Evolutionary conservation across 2,797 vertebrate species (phyloP), one percentile per base, ranked within the genome.

Genomic region (Babyrousa celebensis): DNA sequence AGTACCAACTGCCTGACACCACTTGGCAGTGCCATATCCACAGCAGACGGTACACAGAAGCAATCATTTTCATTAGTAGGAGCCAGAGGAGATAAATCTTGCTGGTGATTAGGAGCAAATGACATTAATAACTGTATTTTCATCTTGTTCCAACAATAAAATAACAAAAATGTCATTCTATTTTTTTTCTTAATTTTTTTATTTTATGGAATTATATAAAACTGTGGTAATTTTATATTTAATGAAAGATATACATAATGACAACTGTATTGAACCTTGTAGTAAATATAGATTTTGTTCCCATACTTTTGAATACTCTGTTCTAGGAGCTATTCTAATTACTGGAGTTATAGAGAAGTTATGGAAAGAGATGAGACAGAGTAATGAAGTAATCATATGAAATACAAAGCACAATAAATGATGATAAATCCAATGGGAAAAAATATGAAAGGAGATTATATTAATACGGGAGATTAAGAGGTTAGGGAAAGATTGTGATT

Each of bases 141-240:
- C 27, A 67, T 77, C 40, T 62, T 40, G 3, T 79, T 86, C 95
- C 32, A 74, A 1, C 20, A 32, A 4, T 54, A 78, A 15, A 78
- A n/a, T 32, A 17, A 52, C 54, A 1, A 9, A 23, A 58, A 23
- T n/a, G 48, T 11, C 32, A 29, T 48, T 75, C 29, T n/a, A 25
- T 11, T 79, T 70, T 54, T 20, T 58, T 62, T 11, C 5, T 82
- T 54, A 93, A 29, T 83, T 54, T 60, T 88, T 12, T 78, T 93
- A 92, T n/a, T 20, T n/a, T 72, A 60, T n/a, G 12, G 21, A 65
- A 70, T 36, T 96, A 27, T 32, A 82, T 23, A 67, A 95, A 87
- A 95, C 12, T 29, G n/a, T 74, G 65, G 6, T 68, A 6, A 86
- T 84, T 82, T 54, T 91, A 43, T 36, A 74, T n/a, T 68, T 67